Evolutionary conservation across 2,113 vertebrate species (phyloP), one percentile per base, ranked within the genome.

Genomic region (Anarrhichthys ocellatus): DNA sequence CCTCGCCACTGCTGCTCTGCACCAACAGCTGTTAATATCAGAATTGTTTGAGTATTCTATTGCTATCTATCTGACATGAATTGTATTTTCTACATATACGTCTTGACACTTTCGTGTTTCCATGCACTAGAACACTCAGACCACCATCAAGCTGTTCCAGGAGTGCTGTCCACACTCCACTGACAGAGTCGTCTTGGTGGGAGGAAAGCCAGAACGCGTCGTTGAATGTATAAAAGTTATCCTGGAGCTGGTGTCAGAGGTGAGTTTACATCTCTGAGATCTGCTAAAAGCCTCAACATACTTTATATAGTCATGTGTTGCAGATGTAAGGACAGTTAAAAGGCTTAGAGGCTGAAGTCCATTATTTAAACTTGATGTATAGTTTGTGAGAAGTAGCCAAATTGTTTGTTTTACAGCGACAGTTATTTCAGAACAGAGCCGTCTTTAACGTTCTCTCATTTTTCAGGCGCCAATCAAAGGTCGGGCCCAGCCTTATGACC

Each of bases 81-180:
- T 77, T 40, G 73, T 20, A 68, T 38, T 15, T 4, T n/a, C 5
- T 52, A 18, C 27, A 22, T 18, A 18, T 9, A 42, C 29, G 18
- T 7, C 13, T 77, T 14, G 18, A 22, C 20, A 42, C 29, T 17
- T 73, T 38, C 2, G 2, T 80, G 38, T 78, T 63, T 67, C n/a
- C 20, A 15, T 75, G 73, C 63, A 4, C 52, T 70, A 99, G 98
- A 99, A 98, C 88, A 99, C 98, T 82, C 97, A 99, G 88, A 99
- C 98, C 76, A 99, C 98, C 85, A 99, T 99, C 95, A 99, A 99
- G 93, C 94, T 99, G 71, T 99, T 99, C 92, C 98, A 99, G 91
- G 98, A 99, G 78, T 99, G 98, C 91, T 99, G 98, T 91, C 98
- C 98, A 89, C 98, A 99, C 95, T 99, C 98, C 2, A 99, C 98